Conservation (phyloP, 2,797 vertebrate species). For the Phataginus tricuspis region DNA sequence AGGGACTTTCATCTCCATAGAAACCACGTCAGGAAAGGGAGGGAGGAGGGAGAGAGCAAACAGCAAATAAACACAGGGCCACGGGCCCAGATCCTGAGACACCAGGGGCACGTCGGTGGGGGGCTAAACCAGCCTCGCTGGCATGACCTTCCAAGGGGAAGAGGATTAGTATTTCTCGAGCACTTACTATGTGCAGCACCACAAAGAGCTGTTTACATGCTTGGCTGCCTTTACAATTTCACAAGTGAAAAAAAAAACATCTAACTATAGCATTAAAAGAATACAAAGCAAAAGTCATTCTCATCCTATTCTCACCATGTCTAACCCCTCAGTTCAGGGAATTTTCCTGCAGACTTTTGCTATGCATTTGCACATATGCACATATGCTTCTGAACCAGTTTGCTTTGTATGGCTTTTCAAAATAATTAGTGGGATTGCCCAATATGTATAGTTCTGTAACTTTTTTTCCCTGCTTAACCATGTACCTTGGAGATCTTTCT, state of each 20-base stretch:
- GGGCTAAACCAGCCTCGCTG: not conserved
- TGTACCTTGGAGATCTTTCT: not conserved
- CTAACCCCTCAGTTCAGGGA: not conserved
- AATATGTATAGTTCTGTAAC: not conserved
- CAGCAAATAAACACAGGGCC: slow-evolving; percentile 52
- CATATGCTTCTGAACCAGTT: not conserved
- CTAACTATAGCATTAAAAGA: not conserved
- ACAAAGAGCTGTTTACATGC: not conserved
- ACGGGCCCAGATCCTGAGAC: not conserved
- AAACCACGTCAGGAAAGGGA: slow-evolving; percentile 68
- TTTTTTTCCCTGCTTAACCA: slow-evolving; percentile 11
- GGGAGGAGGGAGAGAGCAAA: not conserved
- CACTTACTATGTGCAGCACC: not conserved
- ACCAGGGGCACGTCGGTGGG: not conserved
- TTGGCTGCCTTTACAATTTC: not conserved
- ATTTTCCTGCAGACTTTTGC: not conserved
- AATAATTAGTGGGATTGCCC: not conserved
- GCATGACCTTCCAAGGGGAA: not conserved
- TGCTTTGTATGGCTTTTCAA: not conserved
- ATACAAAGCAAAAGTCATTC: not conserved
- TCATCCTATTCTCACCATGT: not conserved
- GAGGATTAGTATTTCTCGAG: not conserved
- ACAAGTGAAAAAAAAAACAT: not conserved
- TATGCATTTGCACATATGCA: not conserved
- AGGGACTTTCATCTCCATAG: slow-evolving; percentile 72